Evolutionary conservation across 1,140 invertebrate genomes (phyloP), one percentile per base, ranked within the genome.

Genomic region (Aphelenchoides besseyi): DNA sequence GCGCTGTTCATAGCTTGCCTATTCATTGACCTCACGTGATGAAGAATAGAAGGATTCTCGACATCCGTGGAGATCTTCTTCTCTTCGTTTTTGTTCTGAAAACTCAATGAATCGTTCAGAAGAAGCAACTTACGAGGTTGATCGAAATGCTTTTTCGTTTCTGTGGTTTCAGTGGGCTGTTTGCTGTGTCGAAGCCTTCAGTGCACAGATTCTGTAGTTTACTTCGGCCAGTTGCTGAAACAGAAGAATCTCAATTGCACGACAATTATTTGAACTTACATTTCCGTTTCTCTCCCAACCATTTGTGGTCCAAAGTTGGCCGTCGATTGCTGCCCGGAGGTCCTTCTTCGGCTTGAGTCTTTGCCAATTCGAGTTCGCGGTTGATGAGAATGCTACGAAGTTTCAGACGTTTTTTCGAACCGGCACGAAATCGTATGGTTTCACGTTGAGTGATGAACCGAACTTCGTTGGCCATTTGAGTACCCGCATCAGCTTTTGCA

Each of bases 11-110:
- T 12, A 23, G 12, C 41, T 23, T 48, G 41, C 41, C 23, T 48
- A 23, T 48, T 48, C 12, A 48, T 12, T 23, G 41, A 48, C 12
- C 12, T 23, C 12, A 48, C 41, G 41, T 48, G 41, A 12, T 48
- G 41, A 12, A 48, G 41, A 23, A 48, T 16, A 23, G 23, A 12
- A 23, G 41, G 12, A 23, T 23, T 48, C 12, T 12, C 12, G 12
- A 48, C 41, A 23, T 48, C 41, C 41, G 41, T 16, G 12, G 41
- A 48, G 41, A 48, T 48, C 41, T 48, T 48, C 41, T 48, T 23
- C 41, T 48, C 41, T 48, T 48, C 41, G 41, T 48, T 48, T 23
- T 48, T 48, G 41, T 12, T 48, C 41, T 48, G 41, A 48, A 48
- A 23, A 48, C 12, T 12, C 41, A 48, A 23, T 48, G 41, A 48